Evolutionary conservation across 1,140 invertebrate genomes (phyloP).

Genomic region (Saccostrea echinata): DNA sequence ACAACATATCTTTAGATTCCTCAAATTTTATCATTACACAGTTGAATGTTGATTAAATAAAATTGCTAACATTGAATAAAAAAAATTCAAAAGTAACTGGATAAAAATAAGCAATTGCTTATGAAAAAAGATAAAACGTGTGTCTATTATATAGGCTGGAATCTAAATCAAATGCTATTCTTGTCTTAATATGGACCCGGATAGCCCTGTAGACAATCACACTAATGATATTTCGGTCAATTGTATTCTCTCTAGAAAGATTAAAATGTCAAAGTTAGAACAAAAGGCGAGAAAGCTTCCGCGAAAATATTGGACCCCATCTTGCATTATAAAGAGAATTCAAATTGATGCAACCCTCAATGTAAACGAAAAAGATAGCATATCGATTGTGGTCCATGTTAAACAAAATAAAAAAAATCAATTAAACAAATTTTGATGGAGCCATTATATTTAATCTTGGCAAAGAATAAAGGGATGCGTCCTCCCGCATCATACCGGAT

Average conservation of each 20-base stretch:
- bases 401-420: constrained; percentile 31
- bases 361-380: constrained; percentile 23
- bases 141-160: background rate
- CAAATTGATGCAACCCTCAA: constrained; percentile 38
- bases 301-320: constrained; percentile 20
- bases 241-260: background rate
- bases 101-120: too few relatives aligned
- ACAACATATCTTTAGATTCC: too few relatives aligned
- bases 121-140: background rate
- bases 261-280: constrained; percentile 13
- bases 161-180: background rate
- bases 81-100: too few relatives aligned
- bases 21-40: too few relatives aligned
- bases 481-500: background rate
- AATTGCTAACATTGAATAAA: too few relatives aligned
- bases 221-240: constrained; percentile 3
- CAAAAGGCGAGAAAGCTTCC: constrained; percentile 23
- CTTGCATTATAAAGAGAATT: constrained; percentile 18
- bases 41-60: too few relatives aligned
- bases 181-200: background rate
- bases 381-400: constrained; percentile 14
- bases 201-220: background rate
- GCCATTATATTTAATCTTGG: background rate
- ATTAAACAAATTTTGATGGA: constrained; percentile 38
- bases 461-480: constrained; percentile 11